phyloP scores from a whole-genome alignment of 2,113 vertebrate species.

The Motacilla alba region DNA sequence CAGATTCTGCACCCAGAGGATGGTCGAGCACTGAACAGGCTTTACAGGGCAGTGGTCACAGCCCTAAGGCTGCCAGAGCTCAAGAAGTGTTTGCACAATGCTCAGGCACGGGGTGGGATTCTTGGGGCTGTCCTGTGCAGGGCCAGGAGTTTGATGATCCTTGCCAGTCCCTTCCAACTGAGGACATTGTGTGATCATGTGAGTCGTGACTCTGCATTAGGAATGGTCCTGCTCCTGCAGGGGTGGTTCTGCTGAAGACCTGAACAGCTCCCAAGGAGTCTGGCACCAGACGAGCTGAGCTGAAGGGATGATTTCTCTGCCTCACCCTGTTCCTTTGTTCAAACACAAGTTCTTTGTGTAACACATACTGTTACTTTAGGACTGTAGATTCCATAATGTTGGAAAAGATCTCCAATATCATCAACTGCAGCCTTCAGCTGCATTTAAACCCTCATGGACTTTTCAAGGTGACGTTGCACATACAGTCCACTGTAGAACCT shows the following conservation, averaged over 20 bases:
- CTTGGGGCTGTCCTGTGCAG: neutral
- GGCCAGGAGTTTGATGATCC: neutral
- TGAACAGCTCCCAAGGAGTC: rapidly evolving
- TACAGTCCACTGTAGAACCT: rapidly evolving
- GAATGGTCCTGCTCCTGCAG: neutral
- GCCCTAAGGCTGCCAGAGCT: neutral
- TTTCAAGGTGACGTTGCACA: rapidly evolving
- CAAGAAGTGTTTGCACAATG: neutral
- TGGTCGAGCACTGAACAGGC: neutral
- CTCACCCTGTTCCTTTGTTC: neutral
- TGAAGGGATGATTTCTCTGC: neutral
- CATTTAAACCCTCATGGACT: neutral
- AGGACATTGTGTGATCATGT: neutral
- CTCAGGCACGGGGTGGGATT: rapidly evolving
- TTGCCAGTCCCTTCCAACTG: neutral
- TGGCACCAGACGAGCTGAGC: neutral
- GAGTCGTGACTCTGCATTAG: rapidly evolving
- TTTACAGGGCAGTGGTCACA: neutral
- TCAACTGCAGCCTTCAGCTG: neutral
- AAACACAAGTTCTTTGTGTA: neutral
- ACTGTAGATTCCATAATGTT: neutral
- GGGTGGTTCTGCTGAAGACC: neutral
- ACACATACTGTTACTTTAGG: neutral
- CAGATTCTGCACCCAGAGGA: neutral
- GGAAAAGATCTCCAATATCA: neutral